Evolutionary conservation across 1,140 invertebrate genomes (phyloP), one percentile per base, ranked within the genome.

Genomic region (Drosophila mauritiana): DNA sequence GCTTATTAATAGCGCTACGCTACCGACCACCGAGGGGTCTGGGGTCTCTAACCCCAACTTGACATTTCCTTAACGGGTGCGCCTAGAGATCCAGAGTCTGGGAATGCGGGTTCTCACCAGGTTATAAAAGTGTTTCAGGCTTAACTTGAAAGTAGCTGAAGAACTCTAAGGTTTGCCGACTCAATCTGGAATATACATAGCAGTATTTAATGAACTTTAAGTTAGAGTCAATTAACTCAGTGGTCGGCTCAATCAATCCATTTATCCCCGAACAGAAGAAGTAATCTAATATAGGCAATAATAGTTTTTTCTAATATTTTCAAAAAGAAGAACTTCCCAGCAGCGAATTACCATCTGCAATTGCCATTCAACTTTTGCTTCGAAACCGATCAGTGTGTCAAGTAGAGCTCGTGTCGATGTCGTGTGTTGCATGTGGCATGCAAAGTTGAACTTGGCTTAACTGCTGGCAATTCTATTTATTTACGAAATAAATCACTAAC

Each of bases 401-500:
- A 25, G 31, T 31, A 31, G 51, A 56, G 64, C 70, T 76, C 57
- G 59, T 85, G 68, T 72, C 27, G 31, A 15, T 27, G 52, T 34
- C 43, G 64, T 36, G 53, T 57, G 80, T 89, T 77, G 84, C 83
- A 88, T 89, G 84, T 73, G 58, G 64, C 81, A 81, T 82, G 73
- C 86, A 79, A 90, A 90, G 78, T 58, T 63, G 70, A 72, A 54
- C 51, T 73, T 72, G 61, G 53, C 61, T 54, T 67, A 79, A 81
- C 63, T 81, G 81, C 70, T 70, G 67, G 86, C 88, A 90, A 90
- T 90, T 90, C 86, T 82, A 90, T 90, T 90, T 90, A 90, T 90
- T 90, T 90, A 73, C 63, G 53, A 90, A 90, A 90, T 90, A 90
- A 90, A 90, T 90, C 86, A 90, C 86, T 82, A 90, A 90, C 82